Conservation (phyloP, 2,888 invertebrate genomes). For the Thecophora atra region DNA sequence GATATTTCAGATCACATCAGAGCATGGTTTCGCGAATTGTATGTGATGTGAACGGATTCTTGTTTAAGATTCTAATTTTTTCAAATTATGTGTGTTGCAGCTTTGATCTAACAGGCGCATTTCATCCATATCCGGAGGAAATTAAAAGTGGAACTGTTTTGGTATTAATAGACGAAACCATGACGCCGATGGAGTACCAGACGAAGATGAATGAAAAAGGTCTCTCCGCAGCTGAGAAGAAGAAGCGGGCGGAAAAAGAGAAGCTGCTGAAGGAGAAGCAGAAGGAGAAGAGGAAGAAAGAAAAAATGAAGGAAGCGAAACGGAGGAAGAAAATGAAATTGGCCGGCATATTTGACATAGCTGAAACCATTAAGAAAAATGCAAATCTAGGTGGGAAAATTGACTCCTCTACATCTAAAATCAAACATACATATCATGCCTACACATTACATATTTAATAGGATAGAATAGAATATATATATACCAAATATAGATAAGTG, state of each 20-base stretch:
- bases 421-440: no score
- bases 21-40: conserved; percentile 77
- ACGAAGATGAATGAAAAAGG: conserved; percentile 52
- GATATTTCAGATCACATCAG: conserved; percentile 79
- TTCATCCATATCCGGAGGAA: conserved; percentile 68
- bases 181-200: conserved; percentile 63
- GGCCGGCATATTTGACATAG: conserved; percentile 54
- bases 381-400: conserved; percentile 53
- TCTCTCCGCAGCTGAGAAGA: conserved; percentile 57
- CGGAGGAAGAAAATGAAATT: conserved; percentile 53
- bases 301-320: conserved; percentile 53
- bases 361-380: conserved; percentile 48
- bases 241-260: conserved; percentile 52
- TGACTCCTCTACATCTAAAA: no score
- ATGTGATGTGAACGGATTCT: conserved; percentile 52
- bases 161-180: conserved; percentile 66
- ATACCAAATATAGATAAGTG: no score
- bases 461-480: no score
- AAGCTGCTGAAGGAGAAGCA: conserved; percentile 50
- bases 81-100: conserved; percentile 45
- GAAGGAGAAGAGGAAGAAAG: conserved; percentile 50
- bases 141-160: conserved; percentile 68
- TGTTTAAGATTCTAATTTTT: neutral
- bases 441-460: no score
- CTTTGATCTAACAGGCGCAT: conserved; percentile 56